These are phyloP conservation scores for Pagetopsis macropterus DNA, from an alignment of 2,797 vertebrate genomes.

Conservation along the genomic window DNA sequence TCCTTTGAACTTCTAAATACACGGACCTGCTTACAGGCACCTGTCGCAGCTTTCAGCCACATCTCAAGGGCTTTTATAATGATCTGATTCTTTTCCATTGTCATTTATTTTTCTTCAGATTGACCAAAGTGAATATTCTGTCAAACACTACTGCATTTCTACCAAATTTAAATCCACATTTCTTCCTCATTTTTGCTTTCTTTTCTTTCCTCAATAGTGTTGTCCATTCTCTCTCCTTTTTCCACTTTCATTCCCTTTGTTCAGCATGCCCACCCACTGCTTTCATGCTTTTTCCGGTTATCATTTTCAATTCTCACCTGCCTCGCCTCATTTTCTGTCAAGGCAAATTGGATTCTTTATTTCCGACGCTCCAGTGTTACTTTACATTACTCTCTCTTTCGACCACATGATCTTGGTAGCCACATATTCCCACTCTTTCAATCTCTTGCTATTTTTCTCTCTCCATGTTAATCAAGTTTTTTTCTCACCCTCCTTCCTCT, in stretches of 20 bases:
- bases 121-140: constrained; percentile 3
- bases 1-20: neutral
- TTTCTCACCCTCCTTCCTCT: constrained; percentile 13
- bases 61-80: neutral
- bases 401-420: constrained; percentile 10
- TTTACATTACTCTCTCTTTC: constrained; percentile 13
- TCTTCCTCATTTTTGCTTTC: constrained; percentile 2
- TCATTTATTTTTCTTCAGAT: neutral
- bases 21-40: neutral
- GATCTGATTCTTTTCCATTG: neutral
- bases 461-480: constrained; percentile 4
- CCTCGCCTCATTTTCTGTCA: constrained; percentile 52
- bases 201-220: constrained; percentile 25
- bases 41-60: neutral
- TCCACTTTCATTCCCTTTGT: constrained; percentile 49
- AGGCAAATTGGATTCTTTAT: constrained; percentile 33
- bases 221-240: constrained; percentile 31
- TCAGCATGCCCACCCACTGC: constrained; percentile 50
- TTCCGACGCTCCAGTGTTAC: neutral
- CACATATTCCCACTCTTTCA: neutral
- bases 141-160: neutral
- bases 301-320: constrained; percentile 68
- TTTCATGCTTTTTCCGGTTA: constrained; percentile 55
- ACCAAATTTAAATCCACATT: constrained; percentile 10
- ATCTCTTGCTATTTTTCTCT: neutral